Conservation (phyloP, 2,797 vertebrate genomes). For the Peromyscus aztecus region DNA sequence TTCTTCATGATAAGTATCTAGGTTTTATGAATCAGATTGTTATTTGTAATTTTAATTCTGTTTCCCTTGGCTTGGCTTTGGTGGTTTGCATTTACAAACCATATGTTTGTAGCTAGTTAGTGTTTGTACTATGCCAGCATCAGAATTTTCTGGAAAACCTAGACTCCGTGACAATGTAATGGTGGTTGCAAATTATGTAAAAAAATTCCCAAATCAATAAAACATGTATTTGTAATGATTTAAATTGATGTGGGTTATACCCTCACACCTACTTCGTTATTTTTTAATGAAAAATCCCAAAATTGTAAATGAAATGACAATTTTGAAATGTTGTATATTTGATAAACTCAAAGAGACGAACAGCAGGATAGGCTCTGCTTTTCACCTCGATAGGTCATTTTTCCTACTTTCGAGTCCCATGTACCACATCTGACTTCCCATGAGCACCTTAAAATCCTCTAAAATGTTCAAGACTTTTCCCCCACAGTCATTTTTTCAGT, state of each 20-base stretch:
- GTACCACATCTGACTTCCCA: constrained; percentile 79
- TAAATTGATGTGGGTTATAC: not conserved
- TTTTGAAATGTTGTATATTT: not conserved
- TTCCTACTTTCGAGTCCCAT: constrained; percentile 59
- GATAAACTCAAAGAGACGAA: not conserved
- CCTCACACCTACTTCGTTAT: not conserved
- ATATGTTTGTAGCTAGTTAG: not conserved
- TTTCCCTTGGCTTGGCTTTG: not conserved
- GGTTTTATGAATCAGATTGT: not conserved
- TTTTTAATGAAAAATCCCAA: constrained; percentile 43
- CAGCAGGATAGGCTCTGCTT: not conserved
- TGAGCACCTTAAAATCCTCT: constrained; percentile 79
- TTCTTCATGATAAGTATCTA: not conserved
- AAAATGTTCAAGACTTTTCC: constrained; percentile 89
- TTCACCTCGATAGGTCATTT: not conserved
- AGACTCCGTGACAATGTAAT: not conserved
- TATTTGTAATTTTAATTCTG: not conserved
- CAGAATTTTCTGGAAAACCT: not conserved
- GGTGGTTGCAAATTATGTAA: constrained; percentile 17
- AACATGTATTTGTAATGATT: constrained; percentile 63
- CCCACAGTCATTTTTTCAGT: constrained; percentile 90
- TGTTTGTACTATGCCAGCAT: not conserved
- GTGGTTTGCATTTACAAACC: not conserved
- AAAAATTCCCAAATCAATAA: constrained; percentile 40
- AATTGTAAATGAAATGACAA: not conserved